phyloP scores from a whole-genome alignment of 2,888 invertebrate species.

The Strigamia transsilvanica region DNA sequence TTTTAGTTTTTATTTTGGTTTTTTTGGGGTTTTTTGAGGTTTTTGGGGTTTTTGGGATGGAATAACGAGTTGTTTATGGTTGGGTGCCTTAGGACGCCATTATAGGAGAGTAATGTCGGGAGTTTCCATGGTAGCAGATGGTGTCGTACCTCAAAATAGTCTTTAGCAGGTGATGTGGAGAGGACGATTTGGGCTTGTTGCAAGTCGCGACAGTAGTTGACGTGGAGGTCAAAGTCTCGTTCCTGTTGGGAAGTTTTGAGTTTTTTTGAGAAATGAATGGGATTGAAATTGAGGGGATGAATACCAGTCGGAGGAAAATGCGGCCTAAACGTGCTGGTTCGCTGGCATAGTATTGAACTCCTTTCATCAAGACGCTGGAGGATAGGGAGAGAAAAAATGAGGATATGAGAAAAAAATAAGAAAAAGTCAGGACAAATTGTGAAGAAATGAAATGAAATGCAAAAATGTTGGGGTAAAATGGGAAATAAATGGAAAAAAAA shows the following conservation, averaged over 20 bases:
- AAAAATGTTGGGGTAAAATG: too few relatives aligned
- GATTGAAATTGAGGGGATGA: constrained; percentile 57
- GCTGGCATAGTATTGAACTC: constrained; percentile 89
- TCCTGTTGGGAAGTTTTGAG: constrained; percentile 69
- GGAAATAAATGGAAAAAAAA: too few relatives aligned
- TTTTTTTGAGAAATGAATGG: too few relatives aligned
- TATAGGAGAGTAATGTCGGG: not conserved
- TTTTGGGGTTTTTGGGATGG: too few relatives aligned
- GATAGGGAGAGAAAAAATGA: too few relatives aligned
- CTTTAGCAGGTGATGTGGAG: constrained; percentile 70
- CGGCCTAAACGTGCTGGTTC: constrained; percentile 88
- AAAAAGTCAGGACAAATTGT: not conserved
- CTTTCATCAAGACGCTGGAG: constrained; percentile 85
- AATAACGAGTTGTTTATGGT: too few relatives aligned
- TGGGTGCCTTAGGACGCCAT: not conserved
- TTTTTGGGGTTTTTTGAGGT: not conserved
- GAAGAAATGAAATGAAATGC: too few relatives aligned
- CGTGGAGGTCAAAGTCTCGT: constrained; percentile 93
- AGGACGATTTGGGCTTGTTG: constrained; percentile 83
- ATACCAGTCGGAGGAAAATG: constrained; percentile 81
- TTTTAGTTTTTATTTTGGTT: not conserved
- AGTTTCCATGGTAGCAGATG: not conserved
- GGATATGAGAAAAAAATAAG: constrained; percentile 35
- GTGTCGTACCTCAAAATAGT: constrained; percentile 81
- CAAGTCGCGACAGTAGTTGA: constrained; percentile 86